Percentiles rank a stretch among this genome's conserved stretches.
Evolutionary conservation across 2,797 vertebrate genomes (phyloP).

Genomic region (Perodicticus potto): DNA sequence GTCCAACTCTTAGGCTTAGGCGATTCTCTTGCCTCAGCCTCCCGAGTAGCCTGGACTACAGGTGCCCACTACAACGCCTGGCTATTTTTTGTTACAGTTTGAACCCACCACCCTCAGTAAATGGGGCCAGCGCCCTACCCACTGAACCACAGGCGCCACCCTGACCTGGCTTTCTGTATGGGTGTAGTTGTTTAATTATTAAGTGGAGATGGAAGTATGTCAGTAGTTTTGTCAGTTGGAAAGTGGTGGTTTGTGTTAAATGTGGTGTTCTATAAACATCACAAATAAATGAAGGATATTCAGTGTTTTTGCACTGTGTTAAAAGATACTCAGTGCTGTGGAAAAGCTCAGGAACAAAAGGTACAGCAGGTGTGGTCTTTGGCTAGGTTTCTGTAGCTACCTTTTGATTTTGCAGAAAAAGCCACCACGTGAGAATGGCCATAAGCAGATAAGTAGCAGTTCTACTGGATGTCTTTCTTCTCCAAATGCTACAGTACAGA

Average conservation of each 20-base stretch:
- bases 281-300: neutral
- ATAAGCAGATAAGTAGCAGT: slow-evolving; percentile 97
- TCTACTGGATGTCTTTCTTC: slow-evolving; percentile 95
- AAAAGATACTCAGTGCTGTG: neutral
- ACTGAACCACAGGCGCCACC: no score
- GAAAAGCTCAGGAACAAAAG: slow-evolving; percentile 81
- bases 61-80: no score
- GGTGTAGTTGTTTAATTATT: slow-evolving; percentile 24
- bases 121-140: no score
- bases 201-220: slow-evolving; percentile 28
- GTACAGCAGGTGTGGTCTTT: slow-evolving; percentile 79
- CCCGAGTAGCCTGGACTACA: no score
- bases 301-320: neutral
- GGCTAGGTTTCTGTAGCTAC: slow-evolving; percentile 96
- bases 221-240: neutral
- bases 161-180: slow-evolving; percentile 12
- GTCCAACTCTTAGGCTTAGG: no score
- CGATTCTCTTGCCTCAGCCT: no score
- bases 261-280: slow-evolving; percentile 67
- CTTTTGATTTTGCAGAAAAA: slow-evolving; percentile 99
- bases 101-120: no score
- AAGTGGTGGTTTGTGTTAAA: slow-evolving; percentile 60
- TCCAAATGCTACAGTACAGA: slow-evolving; percentile 92
- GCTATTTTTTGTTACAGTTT: no score
- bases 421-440: slow-evolving; percentile 96